Evolutionary conservation across 2,113 vertebrate species (phyloP).

Genomic region (Tachysurus vachellii): DNA sequence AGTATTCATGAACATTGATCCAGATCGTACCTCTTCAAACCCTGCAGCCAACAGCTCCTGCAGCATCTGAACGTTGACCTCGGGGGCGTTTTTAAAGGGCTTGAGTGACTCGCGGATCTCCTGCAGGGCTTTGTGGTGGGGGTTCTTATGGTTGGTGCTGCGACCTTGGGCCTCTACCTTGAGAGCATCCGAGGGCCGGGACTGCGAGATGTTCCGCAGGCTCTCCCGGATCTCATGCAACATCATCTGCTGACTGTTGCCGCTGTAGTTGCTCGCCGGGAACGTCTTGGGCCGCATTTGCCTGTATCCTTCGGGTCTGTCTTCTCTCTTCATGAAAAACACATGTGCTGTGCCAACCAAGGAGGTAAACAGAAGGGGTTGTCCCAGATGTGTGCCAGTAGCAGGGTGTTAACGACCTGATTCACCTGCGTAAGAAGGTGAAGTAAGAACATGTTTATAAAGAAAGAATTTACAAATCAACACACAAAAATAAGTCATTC

Average conservation of each 20-base stretch:
- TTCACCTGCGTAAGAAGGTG: not conserved
- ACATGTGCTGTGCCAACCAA: constrained; percentile 79
- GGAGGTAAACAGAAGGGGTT: constrained; percentile 60
- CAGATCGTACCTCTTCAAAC: constrained; percentile 88
- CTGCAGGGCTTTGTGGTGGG: constrained; percentile 89
- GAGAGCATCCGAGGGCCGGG: constrained; percentile 85
- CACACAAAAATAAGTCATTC: too few relatives aligned
- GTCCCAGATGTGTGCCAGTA: constrained; percentile 52
- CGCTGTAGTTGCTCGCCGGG: constrained; percentile 90
- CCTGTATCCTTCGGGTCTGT: constrained; percentile 95
- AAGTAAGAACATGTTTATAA: not conserved
- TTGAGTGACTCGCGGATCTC: constrained; percentile 92
- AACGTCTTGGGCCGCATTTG: constrained; percentile 99
- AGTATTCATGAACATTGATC: not conserved
- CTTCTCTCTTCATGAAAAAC: constrained; percentile 95
- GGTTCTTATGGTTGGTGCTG: constrained; percentile 82
- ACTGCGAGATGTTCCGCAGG: constrained; percentile 81
- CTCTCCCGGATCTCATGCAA: constrained; percentile 97
- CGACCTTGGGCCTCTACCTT: constrained; percentile 86
- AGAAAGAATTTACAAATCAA: not conserved
- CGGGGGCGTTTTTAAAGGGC: constrained; percentile 82
- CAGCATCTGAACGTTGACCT: constrained; percentile 86
- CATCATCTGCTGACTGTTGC: constrained; percentile 97
- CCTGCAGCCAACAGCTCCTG: constrained; percentile 81
- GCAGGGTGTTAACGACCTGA: constrained; percentile 10